A percentile compares a stretch with the other conserved stretches of the same genome.
These are phyloP conservation scores for Poeciliopsis turrubarensis DNA, from an alignment of 2,113 vertebrate species.

Conservation along the genomic window DNA sequence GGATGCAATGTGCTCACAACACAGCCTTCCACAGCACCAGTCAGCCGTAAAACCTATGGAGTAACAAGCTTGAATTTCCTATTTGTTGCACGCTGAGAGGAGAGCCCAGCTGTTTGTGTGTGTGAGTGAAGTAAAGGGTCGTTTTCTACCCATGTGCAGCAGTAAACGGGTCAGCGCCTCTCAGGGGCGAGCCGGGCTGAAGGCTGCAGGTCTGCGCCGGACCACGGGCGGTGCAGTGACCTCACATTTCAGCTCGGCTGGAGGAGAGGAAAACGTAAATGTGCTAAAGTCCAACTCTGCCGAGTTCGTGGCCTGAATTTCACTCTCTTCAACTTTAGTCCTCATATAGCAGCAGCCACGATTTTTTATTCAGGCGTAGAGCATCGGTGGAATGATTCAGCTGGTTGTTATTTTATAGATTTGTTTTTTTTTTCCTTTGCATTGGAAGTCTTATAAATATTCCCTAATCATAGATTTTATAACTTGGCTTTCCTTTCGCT, in stretches of 20 bases:
- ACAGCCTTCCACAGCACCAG: slow-evolving; percentile 24
- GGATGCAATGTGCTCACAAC: slow-evolving; percentile 2
- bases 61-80: slow-evolving; percentile 53
- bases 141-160: slow-evolving; percentile 29
- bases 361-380: slow-evolving; percentile 2
- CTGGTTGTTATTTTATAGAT: neutral
- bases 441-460: neutral
- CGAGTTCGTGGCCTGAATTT: slow-evolving; percentile 26
- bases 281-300: slow-evolving; percentile 14
- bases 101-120: slow-evolving; percentile 17
- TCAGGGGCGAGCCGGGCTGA: slow-evolving; percentile 50
- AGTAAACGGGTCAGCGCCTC: slow-evolving; percentile 67
- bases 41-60: slow-evolving; percentile 45
- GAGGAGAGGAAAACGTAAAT: slow-evolving; percentile 30
- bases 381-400: neutral
- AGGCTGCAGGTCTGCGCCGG: slow-evolving; percentile 46
- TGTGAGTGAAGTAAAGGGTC: slow-evolving; percentile 33
- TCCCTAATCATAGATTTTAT: neutral
- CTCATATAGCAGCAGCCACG: neutral
- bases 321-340: slow-evolving; percentile 2
- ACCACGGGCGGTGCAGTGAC: slow-evolving; percentile 48
- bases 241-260: slow-evolving; percentile 30
- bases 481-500: neutral
- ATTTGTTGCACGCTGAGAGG: slow-evolving; percentile 53
- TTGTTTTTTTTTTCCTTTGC: too few species aligned